A percentile compares a stretch with the other conserved stretches of the same genome.
phyloP scores from a whole-genome alignment of 2,113 vertebrate genomes.

The Murina feae region DNA sequence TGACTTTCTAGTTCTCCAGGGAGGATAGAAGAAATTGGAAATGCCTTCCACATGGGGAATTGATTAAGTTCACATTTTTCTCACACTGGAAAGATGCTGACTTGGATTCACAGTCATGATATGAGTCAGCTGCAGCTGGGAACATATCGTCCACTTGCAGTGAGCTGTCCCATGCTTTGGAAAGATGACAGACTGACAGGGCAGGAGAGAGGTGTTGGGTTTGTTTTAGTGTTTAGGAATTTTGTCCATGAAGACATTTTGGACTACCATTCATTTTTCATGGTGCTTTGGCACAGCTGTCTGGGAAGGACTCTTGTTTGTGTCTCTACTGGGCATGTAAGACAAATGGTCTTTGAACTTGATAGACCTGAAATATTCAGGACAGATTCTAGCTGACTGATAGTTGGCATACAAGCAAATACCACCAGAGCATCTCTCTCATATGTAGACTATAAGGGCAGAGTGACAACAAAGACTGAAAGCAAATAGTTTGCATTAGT shows the following conservation, averaged over 20 bases:
- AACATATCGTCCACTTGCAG: slow-evolving; percentile 63
- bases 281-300: slow-evolving; percentile 37
- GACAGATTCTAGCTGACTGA: background rate
- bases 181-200: slow-evolving; percentile 45
- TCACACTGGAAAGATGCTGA: slow-evolving; percentile 68
- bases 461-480: background rate
- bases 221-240: slow-evolving; percentile 30
- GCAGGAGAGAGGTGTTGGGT: slow-evolving; percentile 11
- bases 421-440: background rate
- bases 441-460: background rate
- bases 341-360: slow-evolving; percentile 32
- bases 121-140: slow-evolving; percentile 73
- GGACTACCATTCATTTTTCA: slow-evolving; percentile 40
- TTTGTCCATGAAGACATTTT: slow-evolving; percentile 51
- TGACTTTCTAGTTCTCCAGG: slow-evolving; percentile 51
- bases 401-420: background rate
- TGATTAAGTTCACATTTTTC: slow-evolving; percentile 71
- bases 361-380: background rate
- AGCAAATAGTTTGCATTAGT: background rate
- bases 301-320: slow-evolving; percentile 41
- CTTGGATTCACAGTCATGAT: slow-evolving; percentile 49
- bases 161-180: slow-evolving; percentile 54
- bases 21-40: slow-evolving; percentile 51
- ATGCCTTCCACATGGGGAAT: slow-evolving; percentile 60
- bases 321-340: background rate